These are phyloP conservation scores for Brachystomella parvula DNA, from an alignment of 1,140 invertebrate species.

Conservation along the genomic window DNA sequence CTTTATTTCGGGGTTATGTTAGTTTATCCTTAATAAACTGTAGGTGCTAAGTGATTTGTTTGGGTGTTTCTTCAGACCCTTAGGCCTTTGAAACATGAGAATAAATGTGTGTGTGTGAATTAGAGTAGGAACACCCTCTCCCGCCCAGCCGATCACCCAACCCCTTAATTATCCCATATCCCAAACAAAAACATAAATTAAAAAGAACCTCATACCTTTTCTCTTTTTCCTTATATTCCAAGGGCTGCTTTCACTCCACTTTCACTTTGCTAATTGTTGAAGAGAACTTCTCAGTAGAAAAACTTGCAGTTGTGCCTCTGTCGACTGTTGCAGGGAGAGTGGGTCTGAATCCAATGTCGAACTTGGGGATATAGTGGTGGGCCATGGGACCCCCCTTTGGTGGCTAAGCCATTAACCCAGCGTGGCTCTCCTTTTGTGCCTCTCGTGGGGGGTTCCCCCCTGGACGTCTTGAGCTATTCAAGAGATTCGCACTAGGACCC, in stretches of 20 bases:
- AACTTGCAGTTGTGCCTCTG: not conserved
- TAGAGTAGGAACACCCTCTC: not conserved
- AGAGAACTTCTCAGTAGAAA: no score
- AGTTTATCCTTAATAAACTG: no score
- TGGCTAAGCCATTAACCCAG: conserved; percentile 39
- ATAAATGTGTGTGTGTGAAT: not conserved
- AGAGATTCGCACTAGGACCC: conserved; percentile 38
- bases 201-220: not conserved
- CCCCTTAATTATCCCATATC: conserved; percentile 9
- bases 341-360: not conserved
- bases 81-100: not conserved
- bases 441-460: conserved; percentile 37
- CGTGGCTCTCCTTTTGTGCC: conserved; percentile 38
- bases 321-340: not conserved
- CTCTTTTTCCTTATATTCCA: not conserved
- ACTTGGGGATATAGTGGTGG: conserved; percentile 4
- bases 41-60: not conserved
- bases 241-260: not conserved
- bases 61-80: not conserved
- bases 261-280: not conserved
- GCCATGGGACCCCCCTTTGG: conserved; percentile 36
- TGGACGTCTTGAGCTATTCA: conserved; percentile 29
- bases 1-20: not conserved
- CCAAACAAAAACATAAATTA: conserved; percentile 9
- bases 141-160: conserved; percentile 6